These are phyloP conservation scores for Misgurnus anguillicaudatus DNA, from an alignment of 2,113 vertebrate species.

Conservation along the genomic window DNA sequence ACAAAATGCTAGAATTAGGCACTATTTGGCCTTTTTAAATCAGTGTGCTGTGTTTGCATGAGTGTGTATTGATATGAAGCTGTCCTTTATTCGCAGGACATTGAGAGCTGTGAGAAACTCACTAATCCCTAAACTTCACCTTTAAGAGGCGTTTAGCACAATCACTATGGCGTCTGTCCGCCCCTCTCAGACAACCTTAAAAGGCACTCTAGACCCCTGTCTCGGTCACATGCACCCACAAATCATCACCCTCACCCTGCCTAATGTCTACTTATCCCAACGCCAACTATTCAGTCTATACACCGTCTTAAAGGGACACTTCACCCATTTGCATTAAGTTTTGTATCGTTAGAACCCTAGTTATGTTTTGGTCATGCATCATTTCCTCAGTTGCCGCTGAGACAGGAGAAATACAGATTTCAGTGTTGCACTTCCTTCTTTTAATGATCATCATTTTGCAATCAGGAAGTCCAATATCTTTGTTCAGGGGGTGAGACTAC, in stretches of 20 bases:
- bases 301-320: no score
- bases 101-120: constrained; percentile 36
- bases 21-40: background rate
- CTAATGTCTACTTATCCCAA: background rate
- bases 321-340: no score
- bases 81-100: background rate
- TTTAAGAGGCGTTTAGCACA: constrained; percentile 36
- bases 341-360: no score
- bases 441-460: no score
- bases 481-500: no score
- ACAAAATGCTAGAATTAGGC: background rate
- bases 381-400: no score
- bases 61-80: background rate
- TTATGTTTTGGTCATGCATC: no score
- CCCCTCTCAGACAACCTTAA: constrained; percentile 22
- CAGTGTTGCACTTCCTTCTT: no score
- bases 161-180: constrained; percentile 22
- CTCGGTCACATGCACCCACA: background rate
- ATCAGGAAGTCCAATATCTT: no score
- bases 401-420: no score
- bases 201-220: constrained; percentile 1
- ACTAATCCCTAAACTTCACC: constrained; percentile 45
- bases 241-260: no score
- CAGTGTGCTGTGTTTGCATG: constrained; percentile 4
- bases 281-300: no score